phyloP scores from a whole-genome alignment of 2,113 vertebrate species.

The Montifringilla adamsi region DNA sequence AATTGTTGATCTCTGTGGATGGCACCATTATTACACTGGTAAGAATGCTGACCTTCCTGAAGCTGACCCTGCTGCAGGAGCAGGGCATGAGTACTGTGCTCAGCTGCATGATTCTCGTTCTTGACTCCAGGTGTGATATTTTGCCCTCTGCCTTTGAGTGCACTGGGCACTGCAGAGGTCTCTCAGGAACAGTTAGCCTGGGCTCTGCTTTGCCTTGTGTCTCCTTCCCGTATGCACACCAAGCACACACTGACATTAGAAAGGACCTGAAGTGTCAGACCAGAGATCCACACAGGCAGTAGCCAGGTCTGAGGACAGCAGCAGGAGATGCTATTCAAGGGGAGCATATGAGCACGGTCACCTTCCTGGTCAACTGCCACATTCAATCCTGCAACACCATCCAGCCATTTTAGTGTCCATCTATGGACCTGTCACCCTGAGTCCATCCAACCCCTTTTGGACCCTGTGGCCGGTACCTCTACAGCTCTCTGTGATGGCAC shows the following conservation, averaged over 20 bases:
- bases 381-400: background rate
- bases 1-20: background rate
- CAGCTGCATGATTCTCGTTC: background rate
- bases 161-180: background rate
- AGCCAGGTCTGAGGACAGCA: background rate
- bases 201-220: background rate
- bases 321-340: background rate
- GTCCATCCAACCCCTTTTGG: background rate
- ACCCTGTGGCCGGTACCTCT: background rate
- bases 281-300: background rate
- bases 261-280: background rate
- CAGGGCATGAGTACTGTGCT: background rate
- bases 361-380: background rate
- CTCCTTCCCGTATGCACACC: background rate
- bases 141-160: background rate
- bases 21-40: rapidly evolving
- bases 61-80: background rate
- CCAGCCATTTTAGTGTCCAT: background rate
- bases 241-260: background rate
- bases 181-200: background rate
- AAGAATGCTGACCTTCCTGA: background rate
- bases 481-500: background rate
- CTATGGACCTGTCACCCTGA: background rate
- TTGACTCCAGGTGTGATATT: background rate
- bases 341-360: background rate